Conservation (phyloP, 2,797 vertebrate species). For the Eptatretus atami region DNA sequence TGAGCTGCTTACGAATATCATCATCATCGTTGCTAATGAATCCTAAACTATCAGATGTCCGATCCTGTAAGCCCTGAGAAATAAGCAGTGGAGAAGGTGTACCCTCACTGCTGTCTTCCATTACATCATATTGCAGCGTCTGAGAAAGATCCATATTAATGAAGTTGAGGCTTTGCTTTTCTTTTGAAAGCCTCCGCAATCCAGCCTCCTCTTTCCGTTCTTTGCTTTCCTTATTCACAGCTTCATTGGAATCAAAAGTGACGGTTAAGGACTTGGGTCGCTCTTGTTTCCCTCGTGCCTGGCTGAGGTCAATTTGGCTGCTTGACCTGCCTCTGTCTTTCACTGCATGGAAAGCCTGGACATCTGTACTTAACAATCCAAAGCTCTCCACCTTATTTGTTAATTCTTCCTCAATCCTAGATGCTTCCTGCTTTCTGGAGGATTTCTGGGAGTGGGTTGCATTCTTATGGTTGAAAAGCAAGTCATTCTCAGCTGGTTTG, state of each 20-base stretch:
- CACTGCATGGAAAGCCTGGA: too few species aligned
- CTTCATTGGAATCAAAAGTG: conserved; percentile 47
- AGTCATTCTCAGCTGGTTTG: too few species aligned
- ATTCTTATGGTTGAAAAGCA: too few species aligned
- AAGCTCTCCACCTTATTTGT: too few species aligned
- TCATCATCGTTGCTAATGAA: conserved; percentile 52
- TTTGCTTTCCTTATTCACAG: conserved; percentile 60
- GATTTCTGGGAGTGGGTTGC: too few species aligned
- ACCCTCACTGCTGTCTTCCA: conserved; percentile 85
- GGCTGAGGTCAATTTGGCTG: too few species aligned
- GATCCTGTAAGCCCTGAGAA: conserved; percentile 11
- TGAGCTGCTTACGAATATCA: conserved; percentile 76
- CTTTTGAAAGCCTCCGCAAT: conserved; percentile 28
- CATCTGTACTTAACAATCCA: too few species aligned
- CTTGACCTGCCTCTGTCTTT: too few species aligned
- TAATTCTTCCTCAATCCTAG: too few species aligned
- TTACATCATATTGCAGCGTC: conserved; percentile 69
- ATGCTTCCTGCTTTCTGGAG: too few species aligned
- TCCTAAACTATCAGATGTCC: conserved; percentile 24
- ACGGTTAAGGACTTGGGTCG: too few species aligned
- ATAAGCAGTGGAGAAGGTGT: conserved; percentile 53
- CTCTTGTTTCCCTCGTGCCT: too few species aligned
- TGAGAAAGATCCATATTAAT: conserved; percentile 63
- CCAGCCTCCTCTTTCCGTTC: conserved; percentile 48
- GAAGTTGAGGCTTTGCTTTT: conserved; percentile 29